Evolutionary conservation across 1,140 invertebrate genomes (phyloP).

Genomic region (Saccostrea echinata): DNA sequence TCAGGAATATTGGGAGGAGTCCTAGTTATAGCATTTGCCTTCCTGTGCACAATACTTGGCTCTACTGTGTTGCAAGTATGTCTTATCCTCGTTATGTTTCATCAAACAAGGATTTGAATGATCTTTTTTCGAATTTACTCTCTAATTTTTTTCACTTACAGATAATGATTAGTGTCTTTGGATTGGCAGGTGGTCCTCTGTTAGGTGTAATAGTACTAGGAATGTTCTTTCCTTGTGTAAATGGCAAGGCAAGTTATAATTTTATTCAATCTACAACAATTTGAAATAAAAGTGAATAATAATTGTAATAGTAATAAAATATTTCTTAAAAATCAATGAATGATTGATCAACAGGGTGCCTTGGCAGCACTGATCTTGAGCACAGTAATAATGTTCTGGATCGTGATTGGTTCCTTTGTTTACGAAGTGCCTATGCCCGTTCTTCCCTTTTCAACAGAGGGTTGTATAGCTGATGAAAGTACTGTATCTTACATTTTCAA

Average conservation of each 20-base stretch:
- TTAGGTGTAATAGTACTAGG: slow-evolving; percentile 78
- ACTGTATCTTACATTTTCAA: slow-evolving; percentile 35
- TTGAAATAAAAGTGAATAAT: neutral
- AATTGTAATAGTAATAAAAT: neutral
- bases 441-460: slow-evolving; percentile 58
- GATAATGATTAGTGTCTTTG: slow-evolving; percentile 76
- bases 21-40: slow-evolving; percentile 70
- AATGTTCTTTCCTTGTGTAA: slow-evolving; percentile 78
- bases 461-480: slow-evolving; percentile 46
- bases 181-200: slow-evolving; percentile 76
- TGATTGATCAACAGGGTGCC: slow-evolving; percentile 60
- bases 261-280: neutral
- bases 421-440: slow-evolving; percentile 60
- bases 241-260: slow-evolving; percentile 64
- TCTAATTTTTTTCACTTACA: slow-evolving; percentile 50
- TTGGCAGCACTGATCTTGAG: slow-evolving; percentile 61
- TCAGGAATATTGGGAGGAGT: slow-evolving; percentile 64
- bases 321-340: neutral
- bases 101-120: neutral
- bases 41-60: slow-evolving; percentile 65
- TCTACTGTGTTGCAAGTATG: slow-evolving; percentile 67
- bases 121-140: neutral
- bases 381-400: slow-evolving; percentile 65
- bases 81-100: neutral
- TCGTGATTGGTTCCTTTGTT: slow-evolving; percentile 67